Evolutionary conservation across 2,797 vertebrate genomes (phyloP).

Genomic region (Eutrigla gurnardus): DNA sequence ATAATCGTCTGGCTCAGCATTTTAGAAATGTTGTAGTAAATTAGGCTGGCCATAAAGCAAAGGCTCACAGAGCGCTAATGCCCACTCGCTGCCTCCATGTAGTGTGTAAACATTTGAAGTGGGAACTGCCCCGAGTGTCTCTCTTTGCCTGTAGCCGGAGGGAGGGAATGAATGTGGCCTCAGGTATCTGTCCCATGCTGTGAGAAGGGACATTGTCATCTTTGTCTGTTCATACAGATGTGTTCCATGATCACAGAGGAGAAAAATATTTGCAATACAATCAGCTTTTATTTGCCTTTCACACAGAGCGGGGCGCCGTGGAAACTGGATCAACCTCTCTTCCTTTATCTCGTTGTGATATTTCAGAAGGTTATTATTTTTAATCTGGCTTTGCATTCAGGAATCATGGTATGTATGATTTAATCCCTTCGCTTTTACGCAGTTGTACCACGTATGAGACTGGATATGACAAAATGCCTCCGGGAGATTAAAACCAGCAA

Average conservation of each 20-base stretch:
- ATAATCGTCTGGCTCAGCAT: slow-evolving; percentile 69
- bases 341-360: slow-evolving; percentile 37
- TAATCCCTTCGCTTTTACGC: slow-evolving; percentile 36
- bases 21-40: slow-evolving; percentile 67
- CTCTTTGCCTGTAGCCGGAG: slow-evolving; percentile 45
- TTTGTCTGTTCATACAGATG: slow-evolving; percentile 58
- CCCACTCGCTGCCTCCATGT: slow-evolving; percentile 44
- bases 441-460: slow-evolving; percentile 16
- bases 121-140: slow-evolving; percentile 51
- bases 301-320: not conserved
- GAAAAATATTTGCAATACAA: slow-evolving; percentile 13
- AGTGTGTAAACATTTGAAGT: slow-evolving; percentile 71
- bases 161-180: slow-evolving; percentile 48
- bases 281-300: slow-evolving; percentile 23
- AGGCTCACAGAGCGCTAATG: slow-evolving; percentile 58
- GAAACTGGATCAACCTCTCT: slow-evolving; percentile 23
- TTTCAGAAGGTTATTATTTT: slow-evolving; percentile 37
- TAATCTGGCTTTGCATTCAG: slow-evolving; percentile 41
- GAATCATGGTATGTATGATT: slow-evolving; percentile 31
- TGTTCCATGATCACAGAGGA: slow-evolving; percentile 52
- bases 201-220: slow-evolving; percentile 31
- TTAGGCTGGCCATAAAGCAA: slow-evolving; percentile 57
- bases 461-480: slow-evolving; percentile 43
- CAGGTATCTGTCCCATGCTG: slow-evolving; percentile 53
- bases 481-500: slow-evolving; percentile 63